Percentiles rank a stretch among this genome's conserved stretches.
These are phyloP conservation scores for Drosophila nannoptera DNA, from an alignment of 1,140 invertebrate species.

Conservation along the genomic window DNA sequence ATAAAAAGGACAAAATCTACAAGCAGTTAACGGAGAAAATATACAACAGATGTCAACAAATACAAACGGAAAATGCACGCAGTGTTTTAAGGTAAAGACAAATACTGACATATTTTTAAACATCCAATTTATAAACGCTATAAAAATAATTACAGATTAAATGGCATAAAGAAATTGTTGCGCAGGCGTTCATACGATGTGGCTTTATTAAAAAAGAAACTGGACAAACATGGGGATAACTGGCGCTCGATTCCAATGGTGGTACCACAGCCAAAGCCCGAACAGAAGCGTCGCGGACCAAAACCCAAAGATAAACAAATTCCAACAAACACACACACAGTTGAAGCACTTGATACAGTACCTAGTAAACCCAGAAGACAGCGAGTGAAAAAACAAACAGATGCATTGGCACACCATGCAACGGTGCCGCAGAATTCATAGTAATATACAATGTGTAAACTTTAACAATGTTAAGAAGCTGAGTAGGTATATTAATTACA, in stretches of 20 bases:
- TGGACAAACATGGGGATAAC: slow-evolving; percentile 70
- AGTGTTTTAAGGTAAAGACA: slow-evolving; percentile 62
- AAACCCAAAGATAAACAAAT: slow-evolving; percentile 65
- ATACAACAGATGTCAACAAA: slow-evolving; percentile 61
- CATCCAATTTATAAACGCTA: not conserved
- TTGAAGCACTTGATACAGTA: slow-evolving; percentile 18
- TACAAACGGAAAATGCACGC: slow-evolving; percentile 74
- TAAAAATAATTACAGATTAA: slow-evolving; percentile 50
- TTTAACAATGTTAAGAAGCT: not conserved
- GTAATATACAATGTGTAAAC: not conserved
- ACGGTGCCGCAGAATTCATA: too few relatives aligned
- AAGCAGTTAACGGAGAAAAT: slow-evolving; percentile 67
- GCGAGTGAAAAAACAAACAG: slow-evolving; percentile 39
- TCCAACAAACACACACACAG: not conserved
- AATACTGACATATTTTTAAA: not conserved
- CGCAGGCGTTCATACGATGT: slow-evolving; percentile 59
- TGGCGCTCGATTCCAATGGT: slow-evolving; percentile 73
- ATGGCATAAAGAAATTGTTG: slow-evolving; percentile 67
- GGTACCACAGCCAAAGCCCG: slow-evolving; percentile 69
- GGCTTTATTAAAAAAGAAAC: slow-evolving; percentile 60
- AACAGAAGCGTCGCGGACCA: slow-evolving; percentile 69
- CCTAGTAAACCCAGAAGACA: slow-evolving; percentile 60
- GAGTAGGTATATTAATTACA: slow-evolving; percentile 1
- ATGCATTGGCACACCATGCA: slow-evolving; percentile 11
- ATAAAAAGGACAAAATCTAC: slow-evolving; percentile 55